Conservation (phyloP, 2,797 vertebrate genomes). For the Cynopterus sphinx region DNA sequence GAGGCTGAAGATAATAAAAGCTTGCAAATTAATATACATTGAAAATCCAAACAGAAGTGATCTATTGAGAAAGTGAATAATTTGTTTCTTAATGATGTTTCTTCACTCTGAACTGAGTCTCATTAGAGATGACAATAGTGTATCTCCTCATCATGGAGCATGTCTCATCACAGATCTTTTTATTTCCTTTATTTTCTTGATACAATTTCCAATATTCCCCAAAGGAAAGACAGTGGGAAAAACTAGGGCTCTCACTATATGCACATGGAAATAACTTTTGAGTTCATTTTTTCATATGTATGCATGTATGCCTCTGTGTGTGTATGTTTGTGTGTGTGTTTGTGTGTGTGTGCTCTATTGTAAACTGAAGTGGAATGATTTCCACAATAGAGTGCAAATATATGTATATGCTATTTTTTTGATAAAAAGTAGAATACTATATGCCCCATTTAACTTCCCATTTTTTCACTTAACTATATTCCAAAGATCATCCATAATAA, state of each 20-base stretch:
- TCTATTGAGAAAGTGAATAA: conserved; percentile 19
- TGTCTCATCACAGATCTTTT: background rate
- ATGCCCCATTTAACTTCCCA: background rate
- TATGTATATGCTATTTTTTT: background rate
- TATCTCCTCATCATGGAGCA: background rate
- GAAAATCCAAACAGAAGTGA: background rate
- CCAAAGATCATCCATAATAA: background rate
- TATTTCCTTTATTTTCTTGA: background rate
- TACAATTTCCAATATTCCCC: background rate
- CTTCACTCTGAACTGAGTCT: background rate
- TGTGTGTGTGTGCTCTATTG: background rate
- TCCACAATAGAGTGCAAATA: background rate
- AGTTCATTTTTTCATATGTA: background rate
- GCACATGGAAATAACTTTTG: background rate
- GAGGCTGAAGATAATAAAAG: background rate
- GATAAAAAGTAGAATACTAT: background rate
- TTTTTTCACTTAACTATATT: background rate
- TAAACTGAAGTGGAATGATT: background rate
- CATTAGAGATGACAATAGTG: background rate
- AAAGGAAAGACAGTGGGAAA: background rate
- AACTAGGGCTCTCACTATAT: background rate
- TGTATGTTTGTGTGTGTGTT: background rate
- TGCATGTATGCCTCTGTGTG: background rate
- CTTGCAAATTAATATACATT: background rate
- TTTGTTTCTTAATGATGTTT: background rate